These are phyloP conservation scores for Abrostola tripartita DNA, from an alignment of 2,888 invertebrate genomes.

Conservation along the genomic window DNA sequence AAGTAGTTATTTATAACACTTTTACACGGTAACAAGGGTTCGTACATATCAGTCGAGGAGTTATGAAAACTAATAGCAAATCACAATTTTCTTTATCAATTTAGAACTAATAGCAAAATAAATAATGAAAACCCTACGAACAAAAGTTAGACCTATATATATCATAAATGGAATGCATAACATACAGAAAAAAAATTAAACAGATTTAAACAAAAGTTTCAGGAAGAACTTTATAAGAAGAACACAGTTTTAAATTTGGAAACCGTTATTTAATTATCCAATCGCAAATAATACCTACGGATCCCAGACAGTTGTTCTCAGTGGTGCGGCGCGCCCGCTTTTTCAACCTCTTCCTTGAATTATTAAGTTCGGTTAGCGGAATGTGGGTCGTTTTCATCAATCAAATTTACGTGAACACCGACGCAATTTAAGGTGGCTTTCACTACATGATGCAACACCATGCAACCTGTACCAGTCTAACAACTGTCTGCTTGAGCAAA, in stretches of 20 bases:
- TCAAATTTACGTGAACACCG: slow-evolving; percentile 68
- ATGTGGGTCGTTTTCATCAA: slow-evolving; percentile 75
- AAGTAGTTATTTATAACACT: no score
- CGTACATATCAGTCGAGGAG: no score
- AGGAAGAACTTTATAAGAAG: no score
- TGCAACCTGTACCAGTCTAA: neutral
- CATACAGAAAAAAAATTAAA: no score
- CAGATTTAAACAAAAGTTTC: no score
- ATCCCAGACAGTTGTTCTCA: slow-evolving; percentile 21
- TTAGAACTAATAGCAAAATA: no score
- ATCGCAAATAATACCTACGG: slow-evolving; percentile 26
- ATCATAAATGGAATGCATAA: no score
- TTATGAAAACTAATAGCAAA: no score
- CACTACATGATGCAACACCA: slow-evolving; percentile 3
- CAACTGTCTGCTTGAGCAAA: neutral
- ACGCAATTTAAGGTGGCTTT: slow-evolving; percentile 40
- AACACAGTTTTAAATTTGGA: neutral
- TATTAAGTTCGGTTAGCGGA: slow-evolving; percentile 59
- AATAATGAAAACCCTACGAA: no score
- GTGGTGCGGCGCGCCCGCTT: slow-evolving; percentile 42
- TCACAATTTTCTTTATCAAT: no score
- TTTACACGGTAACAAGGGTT: no score
- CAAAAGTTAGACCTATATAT: no score
- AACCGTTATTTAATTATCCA: neutral
- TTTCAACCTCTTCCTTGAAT: slow-evolving; percentile 66